phyloP scores from a whole-genome alignment of 1,140 invertebrate genomes.

The Caenorhabditis latens region DNA sequence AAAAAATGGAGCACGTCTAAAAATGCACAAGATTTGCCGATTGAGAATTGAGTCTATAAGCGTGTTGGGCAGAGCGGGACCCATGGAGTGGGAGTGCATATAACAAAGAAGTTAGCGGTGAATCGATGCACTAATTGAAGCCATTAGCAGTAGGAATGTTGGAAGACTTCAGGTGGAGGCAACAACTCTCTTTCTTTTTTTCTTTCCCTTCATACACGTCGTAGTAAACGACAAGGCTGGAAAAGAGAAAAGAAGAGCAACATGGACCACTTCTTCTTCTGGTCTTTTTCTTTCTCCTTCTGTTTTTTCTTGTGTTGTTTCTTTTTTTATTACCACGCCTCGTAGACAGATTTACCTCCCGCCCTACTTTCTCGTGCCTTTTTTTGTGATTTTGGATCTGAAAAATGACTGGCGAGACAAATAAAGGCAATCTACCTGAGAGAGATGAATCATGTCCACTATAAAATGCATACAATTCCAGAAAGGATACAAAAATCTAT shows the following conservation, averaged over 20 bases:
- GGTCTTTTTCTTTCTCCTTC: background rate
- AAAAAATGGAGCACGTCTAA: conserved; percentile 1
- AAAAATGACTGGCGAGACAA: background rate
- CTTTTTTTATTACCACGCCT: conserved; percentile 33
- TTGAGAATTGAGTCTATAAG: background rate
- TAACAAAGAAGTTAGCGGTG: conserved; percentile 50
- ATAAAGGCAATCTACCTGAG: background rate
- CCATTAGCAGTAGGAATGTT: conserved; percentile 47
- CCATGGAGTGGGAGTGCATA: conserved; percentile 36
- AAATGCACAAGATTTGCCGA: background rate
- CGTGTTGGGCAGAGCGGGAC: background rate
- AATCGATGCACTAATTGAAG: conserved; percentile 55
- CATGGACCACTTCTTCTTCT: conserved; percentile 26
- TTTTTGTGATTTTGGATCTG: conserved; percentile 9
- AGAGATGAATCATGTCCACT: conserved; percentile 16
- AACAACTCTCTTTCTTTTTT: conserved; percentile 21
- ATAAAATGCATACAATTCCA: conserved; percentile 11
- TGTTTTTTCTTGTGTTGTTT: conserved; percentile 21
- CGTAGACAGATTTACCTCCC: conserved; percentile 20
- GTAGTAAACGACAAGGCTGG: conserved; percentile 15
- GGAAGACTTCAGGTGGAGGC: conserved; percentile 35
- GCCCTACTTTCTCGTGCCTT: background rate
- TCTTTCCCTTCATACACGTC: background rate
- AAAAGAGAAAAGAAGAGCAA: conserved; percentile 41
- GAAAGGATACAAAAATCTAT: background rate